These are phyloP conservation scores for Ceratosolen fusciceps DNA, from an alignment of 1,140 invertebrate genomes.

Conservation along the genomic window DNA sequence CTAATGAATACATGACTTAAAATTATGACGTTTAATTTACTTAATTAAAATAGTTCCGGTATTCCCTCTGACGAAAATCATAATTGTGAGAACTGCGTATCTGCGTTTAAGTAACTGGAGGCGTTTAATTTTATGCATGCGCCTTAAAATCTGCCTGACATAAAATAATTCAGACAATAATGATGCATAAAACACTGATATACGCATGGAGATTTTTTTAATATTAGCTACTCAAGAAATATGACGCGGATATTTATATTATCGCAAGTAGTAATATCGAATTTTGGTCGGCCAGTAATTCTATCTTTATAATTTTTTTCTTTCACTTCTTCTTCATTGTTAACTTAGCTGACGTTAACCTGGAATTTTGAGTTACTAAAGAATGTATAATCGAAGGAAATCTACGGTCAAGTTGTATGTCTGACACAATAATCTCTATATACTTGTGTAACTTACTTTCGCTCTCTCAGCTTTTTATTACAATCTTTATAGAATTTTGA, in stretches of 20 bases:
- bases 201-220: no score
- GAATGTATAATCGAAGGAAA: not conserved
- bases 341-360: not conserved
- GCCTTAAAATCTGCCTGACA: not conserved
- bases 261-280: conserved; percentile 62
- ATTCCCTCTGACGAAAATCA: not conserved
- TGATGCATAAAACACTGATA: not conserved
- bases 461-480: conserved; percentile 34
- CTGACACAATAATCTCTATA: conserved; percentile 62
- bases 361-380: not conserved
- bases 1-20: no score
- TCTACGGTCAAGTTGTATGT: conserved; percentile 51
- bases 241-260: conserved; percentile 62
- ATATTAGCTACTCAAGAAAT: not conserved
- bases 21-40: no score
- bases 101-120: not conserved
- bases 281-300: conserved; percentile 52
- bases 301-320: not conserved
- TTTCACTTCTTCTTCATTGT: not conserved
- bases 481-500: no score
- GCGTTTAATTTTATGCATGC: not conserved
- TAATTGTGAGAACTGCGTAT: not conserved
- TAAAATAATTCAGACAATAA: no score
- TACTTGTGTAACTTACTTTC: conserved; percentile 64
- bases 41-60: no score